A percentile compares a stretch with the other conserved stretches of the same genome.
Conservation (phyloP, 2,113 vertebrate species). For the Corynorhinus townsendii region DNA sequence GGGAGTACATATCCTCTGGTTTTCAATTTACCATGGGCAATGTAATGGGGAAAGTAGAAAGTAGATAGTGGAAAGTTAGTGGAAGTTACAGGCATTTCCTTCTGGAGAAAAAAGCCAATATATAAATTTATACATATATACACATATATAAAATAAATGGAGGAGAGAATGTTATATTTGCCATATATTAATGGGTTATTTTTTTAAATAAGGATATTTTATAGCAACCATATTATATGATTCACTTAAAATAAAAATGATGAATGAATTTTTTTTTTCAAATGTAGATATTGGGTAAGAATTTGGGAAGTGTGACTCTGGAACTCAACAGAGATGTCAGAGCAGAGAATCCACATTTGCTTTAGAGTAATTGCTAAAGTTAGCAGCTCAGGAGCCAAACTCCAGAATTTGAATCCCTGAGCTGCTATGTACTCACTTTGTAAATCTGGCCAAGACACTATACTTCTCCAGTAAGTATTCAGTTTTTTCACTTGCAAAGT, state of each 20-base stretch:
- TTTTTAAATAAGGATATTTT: background rate
- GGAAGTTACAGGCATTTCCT: background rate
- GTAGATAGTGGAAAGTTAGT: background rate
- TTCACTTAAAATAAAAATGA: background rate
- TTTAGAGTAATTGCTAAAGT: background rate
- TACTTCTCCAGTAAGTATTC: background rate
- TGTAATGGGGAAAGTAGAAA: background rate
- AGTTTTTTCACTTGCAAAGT: background rate
- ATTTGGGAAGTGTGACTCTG: background rate
- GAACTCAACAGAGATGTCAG: background rate
- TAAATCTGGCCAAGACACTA: background rate
- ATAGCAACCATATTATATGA: background rate
- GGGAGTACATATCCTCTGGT: background rate
- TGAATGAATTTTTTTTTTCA: background rate
- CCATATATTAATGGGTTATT: background rate
- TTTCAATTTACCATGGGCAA: background rate
- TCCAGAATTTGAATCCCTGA: background rate
- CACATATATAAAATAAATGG: background rate
- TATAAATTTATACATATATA: background rate
- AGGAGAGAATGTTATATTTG: background rate
- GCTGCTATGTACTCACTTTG: background rate
- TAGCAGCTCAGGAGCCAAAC: background rate
- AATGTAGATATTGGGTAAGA: background rate
- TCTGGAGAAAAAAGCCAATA: background rate
- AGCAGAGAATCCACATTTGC: background rate